Conservation (phyloP, 2,888 invertebrate species). For the Malacosoma neustria region DNA sequence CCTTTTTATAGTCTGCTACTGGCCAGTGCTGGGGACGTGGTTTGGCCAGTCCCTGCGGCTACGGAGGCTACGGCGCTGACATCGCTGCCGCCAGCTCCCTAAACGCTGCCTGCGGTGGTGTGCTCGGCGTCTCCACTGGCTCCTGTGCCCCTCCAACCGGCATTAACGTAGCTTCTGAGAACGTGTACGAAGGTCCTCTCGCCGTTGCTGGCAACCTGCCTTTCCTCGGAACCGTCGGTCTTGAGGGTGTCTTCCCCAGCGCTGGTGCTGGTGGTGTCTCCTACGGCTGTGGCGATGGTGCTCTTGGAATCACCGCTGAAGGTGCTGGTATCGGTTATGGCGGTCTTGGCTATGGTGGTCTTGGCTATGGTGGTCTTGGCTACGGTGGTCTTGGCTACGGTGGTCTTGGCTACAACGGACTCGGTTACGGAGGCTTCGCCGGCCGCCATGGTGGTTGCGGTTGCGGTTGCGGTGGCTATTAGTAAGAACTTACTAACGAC, state of each 20-base stretch:
- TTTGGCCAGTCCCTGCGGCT: conserved; percentile 1
- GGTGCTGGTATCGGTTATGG: not conserved
- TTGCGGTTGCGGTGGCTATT: not conserved
- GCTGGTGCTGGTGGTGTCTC: conserved; percentile 20
- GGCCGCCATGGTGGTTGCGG: not conserved
- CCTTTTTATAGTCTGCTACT: conserved; percentile 9
- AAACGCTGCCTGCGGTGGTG: not conserved
- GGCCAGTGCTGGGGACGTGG: conserved; percentile 7
- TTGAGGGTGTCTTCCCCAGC: conserved; percentile 24
- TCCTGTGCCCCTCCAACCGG: conserved; percentile 13
- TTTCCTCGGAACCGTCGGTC: conserved; percentile 17
- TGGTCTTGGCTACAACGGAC: not conserved
- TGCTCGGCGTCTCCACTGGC: not conserved
- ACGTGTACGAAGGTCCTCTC: not conserved
- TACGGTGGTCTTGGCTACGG: not conserved
- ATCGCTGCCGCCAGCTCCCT: not conserved
- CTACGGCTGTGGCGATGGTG: conserved; percentile 8
- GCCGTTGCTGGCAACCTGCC: conserved; percentile 13
- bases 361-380: not conserved
- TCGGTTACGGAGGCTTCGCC: too few relatives aligned
- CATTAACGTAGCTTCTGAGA: conserved; percentile 11
- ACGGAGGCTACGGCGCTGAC: not conserved
- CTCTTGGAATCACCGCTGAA: conserved; percentile 1
- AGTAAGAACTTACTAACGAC: too few relatives aligned
- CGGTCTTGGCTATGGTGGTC: not conserved